Conservation (phyloP, 2,888 invertebrate genomes). For the Drosophila mulleri region DNA sequence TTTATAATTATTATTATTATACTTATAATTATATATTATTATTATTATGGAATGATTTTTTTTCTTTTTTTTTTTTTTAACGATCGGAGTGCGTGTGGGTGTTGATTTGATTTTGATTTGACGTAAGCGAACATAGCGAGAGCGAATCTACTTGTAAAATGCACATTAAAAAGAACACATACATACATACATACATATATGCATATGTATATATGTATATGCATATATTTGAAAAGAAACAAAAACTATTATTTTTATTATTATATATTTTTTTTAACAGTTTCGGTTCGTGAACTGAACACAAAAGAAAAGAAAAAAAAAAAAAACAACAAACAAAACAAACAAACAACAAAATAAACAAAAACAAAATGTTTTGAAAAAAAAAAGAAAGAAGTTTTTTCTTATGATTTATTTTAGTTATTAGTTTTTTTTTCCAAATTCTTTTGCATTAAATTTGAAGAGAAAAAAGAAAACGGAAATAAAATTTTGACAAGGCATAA, state of each 20-base stretch:
- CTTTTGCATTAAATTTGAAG: neutral
- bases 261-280: conserved; percentile 56
- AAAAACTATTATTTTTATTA: conserved; percentile 67
- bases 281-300: conserved; percentile 46
- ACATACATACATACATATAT: neutral
- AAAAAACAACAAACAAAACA: conserved; percentile 1
- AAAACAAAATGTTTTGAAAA: conserved; percentile 62
- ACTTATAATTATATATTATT: conserved; percentile 13
- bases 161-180: conserved; percentile 60
- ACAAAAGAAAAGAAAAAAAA: conserved; percentile 44
- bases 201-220: conserved; percentile 12
- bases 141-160: conserved; percentile 68
- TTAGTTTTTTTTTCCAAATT: conserved; percentile 1
- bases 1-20: conserved; percentile 22
- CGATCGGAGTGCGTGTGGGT: conserved; percentile 39
- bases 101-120: conserved; percentile 40
- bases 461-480: no score
- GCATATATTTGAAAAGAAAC: conserved; percentile 21
- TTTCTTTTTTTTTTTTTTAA: conserved; percentile 39
- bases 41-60: conserved; percentile 24
- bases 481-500: conserved; percentile 28
- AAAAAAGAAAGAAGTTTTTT: conserved; percentile 30
- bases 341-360: conserved; percentile 56
- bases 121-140: conserved; percentile 23
- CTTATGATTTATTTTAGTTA: conserved; percentile 25